Evolutionary conservation across 2,888 invertebrate genomes (phyloP).

Genomic region (Strigamia transsilvanica): DNA sequence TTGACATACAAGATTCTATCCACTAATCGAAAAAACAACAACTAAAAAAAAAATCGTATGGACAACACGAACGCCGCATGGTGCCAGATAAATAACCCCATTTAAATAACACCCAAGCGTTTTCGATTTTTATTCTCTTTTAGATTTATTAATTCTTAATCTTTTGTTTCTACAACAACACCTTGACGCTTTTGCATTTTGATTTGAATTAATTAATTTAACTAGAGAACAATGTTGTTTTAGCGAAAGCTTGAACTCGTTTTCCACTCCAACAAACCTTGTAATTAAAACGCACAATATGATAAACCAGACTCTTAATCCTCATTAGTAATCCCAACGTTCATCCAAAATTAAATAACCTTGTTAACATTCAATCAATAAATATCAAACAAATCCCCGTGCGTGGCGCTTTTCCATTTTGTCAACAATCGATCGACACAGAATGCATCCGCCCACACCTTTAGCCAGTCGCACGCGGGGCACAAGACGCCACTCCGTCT

Average conservation of each 20-base stretch:
- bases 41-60: neutral
- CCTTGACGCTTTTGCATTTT: too few relatives aligned
- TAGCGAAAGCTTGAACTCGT: neutral
- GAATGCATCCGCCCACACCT: conserved; percentile 40
- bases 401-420: conserved; percentile 40
- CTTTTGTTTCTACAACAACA: too few relatives aligned
- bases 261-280: neutral
- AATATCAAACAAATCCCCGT: conserved; percentile 39
- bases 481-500: conserved; percentile 48
- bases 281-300: conserved; percentile 21
- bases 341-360: conserved; percentile 42
- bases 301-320: conserved; percentile 23
- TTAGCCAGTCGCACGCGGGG: conserved; percentile 33
- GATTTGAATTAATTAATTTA: too few relatives aligned
- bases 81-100: conserved; percentile 1
- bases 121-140: too few relatives aligned
- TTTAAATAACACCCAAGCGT: neutral
- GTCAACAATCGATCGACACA: conserved; percentile 29
- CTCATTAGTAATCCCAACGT: conserved; percentile 32
- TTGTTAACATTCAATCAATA: conserved; percentile 47
- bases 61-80: neutral
- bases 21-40: neutral
- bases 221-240: too few relatives aligned
- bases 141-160: too few relatives aligned
- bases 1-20: neutral